Conservation (phyloP, 2,113 vertebrate genomes). For the Ophiodon elongatus region DNA sequence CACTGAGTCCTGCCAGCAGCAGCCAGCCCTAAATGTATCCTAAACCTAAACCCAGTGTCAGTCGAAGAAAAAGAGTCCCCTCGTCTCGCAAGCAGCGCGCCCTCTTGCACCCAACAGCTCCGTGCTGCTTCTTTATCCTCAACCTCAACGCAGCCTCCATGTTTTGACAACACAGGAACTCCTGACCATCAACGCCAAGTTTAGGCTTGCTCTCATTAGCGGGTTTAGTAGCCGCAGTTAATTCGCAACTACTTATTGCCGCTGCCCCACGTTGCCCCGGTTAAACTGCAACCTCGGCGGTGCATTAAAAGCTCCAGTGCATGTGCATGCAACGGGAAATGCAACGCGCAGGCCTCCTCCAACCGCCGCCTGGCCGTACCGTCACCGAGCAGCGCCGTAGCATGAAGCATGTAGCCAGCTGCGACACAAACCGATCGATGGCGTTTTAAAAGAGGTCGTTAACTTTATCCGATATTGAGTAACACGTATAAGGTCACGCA, state of each 20-base stretch:
- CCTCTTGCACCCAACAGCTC: background rate
- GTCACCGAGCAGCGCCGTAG: slow-evolving; percentile 24
- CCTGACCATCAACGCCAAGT: slow-evolving; percentile 14
- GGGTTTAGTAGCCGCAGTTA: background rate
- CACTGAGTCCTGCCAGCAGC: slow-evolving; percentile 1
- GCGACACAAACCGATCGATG: background rate
- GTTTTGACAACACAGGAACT: slow-evolving; percentile 53
- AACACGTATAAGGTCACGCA: background rate
- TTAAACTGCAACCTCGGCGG: slow-evolving; percentile 46
- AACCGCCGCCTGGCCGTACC: slow-evolving; percentile 23
- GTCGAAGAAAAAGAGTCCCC: background rate
- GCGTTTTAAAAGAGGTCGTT: background rate
- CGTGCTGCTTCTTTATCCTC: background rate
- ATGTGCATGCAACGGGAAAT: slow-evolving; percentile 64
- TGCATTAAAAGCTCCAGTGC: slow-evolving; percentile 60
- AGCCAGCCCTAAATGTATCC: background rate
- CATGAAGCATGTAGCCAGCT: background rate
- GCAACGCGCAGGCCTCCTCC: slow-evolving; percentile 62
- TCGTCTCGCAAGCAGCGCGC: background rate
- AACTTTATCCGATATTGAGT: background rate
- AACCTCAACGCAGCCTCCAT: background rate
- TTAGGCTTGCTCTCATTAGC: slow-evolving; percentile 6
- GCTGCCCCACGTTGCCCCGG: slow-evolving; percentile 27
- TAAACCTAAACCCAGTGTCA: background rate
- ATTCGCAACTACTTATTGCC: background rate